Base-by-base conservation (phyloP, 2,797 vertebrate species). In the Anisognathus igniventris region DNA sequence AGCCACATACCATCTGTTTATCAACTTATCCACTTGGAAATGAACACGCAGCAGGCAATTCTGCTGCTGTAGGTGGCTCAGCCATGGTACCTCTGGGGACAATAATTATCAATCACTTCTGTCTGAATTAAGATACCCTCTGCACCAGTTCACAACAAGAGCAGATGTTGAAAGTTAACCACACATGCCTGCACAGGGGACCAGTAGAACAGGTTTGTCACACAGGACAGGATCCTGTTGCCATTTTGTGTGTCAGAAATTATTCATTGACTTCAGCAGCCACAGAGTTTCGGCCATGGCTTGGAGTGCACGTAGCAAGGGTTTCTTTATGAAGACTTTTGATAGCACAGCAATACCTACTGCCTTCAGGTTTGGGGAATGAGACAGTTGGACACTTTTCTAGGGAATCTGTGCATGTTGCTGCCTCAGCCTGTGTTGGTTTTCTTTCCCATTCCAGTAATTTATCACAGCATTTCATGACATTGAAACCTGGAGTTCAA, bases 121-220 rank as follows among this genome's bases (percentile, higher is more conserved):
- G 7, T 50, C 66, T 72, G 54, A 90, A 68, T 65, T 42, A 61
- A 73, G 31, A 56, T 25, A 44, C 28, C 14, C 22, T 73, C 73
- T 44, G 33, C 14, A 56, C 11, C 33, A 62, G 12, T 10, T 54
- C 56, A 57, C 35, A 45, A 10, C 6, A 75, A 37, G 21, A 73
- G 31, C 75, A 62, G 21, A 65, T 57, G 12, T 2, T 81, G 64
- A 44, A 66, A 85, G 30, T 24, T 58, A 73, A 10, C 31, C 72
- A 12, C 42, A 12, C 1, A 0, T n/a, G 12, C 44, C 35, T 47
- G 9, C 3, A 17, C 14, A 21, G n/a, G 64, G 21, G 27, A 47
- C 31, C 0, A 3, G 47, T 73, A 65, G 25, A 14, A 57, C 4
- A 28, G 3, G 6, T 61, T 35, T 6, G 0, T 61, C 7, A 3